phyloP scores from a whole-genome alignment of 2,888 invertebrate genomes.

The Cheilosia urbana region DNA sequence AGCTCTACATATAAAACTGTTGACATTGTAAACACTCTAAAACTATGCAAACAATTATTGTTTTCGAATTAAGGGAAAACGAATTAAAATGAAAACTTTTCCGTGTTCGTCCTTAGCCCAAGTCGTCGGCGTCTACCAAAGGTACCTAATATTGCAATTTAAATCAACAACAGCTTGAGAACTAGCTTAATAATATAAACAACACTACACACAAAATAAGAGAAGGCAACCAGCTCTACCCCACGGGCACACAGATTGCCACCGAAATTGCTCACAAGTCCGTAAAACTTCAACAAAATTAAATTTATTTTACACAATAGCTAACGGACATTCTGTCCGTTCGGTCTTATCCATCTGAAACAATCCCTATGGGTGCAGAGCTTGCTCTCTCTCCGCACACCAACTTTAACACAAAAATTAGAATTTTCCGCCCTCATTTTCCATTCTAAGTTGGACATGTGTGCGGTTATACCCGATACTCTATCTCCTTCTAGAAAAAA shows the following conservation, averaged over 20 bases:
- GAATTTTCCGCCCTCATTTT: constrained; percentile 44
- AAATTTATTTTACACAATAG: constrained; percentile 66
- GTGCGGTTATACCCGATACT: constrained; percentile 29
- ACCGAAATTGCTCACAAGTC: constrained; percentile 36
- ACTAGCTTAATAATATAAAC: constrained; percentile 40
- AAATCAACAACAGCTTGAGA: constrained; percentile 53
- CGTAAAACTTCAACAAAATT: constrained; percentile 54
- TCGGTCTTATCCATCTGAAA: constrained; percentile 21
- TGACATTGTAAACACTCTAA: constrained; percentile 27
- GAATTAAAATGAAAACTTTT: constrained; percentile 40
- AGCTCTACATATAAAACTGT: background rate
- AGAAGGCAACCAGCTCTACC: background rate
- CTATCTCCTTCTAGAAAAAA: background rate
- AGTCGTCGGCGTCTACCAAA: constrained; percentile 3
- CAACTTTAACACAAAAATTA: constrained; percentile 36
- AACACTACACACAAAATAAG: constrained; percentile 12
- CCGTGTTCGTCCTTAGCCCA: background rate
- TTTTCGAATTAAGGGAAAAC: constrained; percentile 55
- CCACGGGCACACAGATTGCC: constrained; percentile 12
- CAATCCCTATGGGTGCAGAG: background rate
- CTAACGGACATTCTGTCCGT: constrained; percentile 24
- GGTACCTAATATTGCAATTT: constrained; percentile 32
- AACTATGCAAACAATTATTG: constrained; percentile 51
- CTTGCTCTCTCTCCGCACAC: background rate
- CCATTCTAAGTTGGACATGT: constrained; percentile 65